Base-by-base conservation (phyloP, 53 echinoderm and acorn worm species). In the Hippasteria phrygiana region DNA sequence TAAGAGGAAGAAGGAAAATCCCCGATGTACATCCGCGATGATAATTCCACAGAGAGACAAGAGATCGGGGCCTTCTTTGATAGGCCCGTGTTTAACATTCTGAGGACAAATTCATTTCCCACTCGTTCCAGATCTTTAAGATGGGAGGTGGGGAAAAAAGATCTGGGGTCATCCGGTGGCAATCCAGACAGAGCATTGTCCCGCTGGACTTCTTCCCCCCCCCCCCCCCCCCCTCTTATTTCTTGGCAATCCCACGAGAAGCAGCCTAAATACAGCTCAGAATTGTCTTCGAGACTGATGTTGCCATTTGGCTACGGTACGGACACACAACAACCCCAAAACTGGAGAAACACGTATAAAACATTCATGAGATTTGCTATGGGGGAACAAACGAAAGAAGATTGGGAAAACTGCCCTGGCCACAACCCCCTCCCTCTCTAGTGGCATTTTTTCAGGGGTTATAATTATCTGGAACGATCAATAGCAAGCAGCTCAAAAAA, bases 361-460 rank as follows among this genome's bases (percentile, higher is more conserved):
- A 67, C 14, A 67, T 35, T 16, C 34, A 24, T 67, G 66, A 43
- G 51, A 75, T 33, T 33, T 82, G 82, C 82, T 82, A 46, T 66
- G 62, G 82, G 82, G 43, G 64, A 64, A 38, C 32, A 45, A 22
- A 64, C 28, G 42, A 47, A 43, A 64, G 82, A 66, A 56, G 65
- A 82, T 82, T 64, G 43, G 63, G 39, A 42, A 65, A 66, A 63
- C 43, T 66, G 45, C 65, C 66, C 65, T 20, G 43, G 32, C 31
- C 45, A 38, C 45, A 65, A 55, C 46, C 20, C 3, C 47, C 65
- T 65, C 3, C 47, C 65, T 65, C 82, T 65, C 82, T 82, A 17
- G 82, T 82, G 82, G 46, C 64, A 63, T 31, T 64, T 82, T 80
- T 55, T n/a, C 38, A 8, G 69, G 82, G 78, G 45, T 82, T 46